Evolutionary conservation across 2,888 invertebrate genomes (phyloP), one percentile per base, ranked within the genome.

Genomic region (Anthrax anthrax): DNA sequence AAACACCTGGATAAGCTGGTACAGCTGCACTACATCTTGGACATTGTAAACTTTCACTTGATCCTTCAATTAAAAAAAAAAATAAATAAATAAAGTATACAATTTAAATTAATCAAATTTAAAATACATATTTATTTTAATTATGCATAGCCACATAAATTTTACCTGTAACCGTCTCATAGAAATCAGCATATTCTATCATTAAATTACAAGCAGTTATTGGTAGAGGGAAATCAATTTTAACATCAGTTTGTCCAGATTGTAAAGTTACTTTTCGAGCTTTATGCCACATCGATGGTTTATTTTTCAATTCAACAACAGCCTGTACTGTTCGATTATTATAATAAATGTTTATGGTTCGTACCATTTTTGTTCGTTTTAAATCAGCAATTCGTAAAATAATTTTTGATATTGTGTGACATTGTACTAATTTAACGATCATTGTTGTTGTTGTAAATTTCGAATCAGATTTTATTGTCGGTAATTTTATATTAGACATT

Each of bases 391-490:
- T 88, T 47, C 94, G 81, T 38, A 97, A 76, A 36, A 86, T 86
- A 55, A 97, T 88, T 61, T 91, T 87, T 58, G 91, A 89, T 55
- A 97, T 94, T 56, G 89, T 94, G 65, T 96, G 92, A 61, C 92
- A 92, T 56, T 90, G 90, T 38, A 92, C 82, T 53, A 98, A 72
- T 69, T 97, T 97, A 43, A 96, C 90, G 52, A 97, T 95, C 72
- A 96, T 96, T 1, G 95, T 94, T 12, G 91, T 95, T 2, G 96
- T 95, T 4, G 97, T 97, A 69, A 92, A 98, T 70, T 96, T 92
- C 2, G 94, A 92, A 71, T 97, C 97, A 49, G 85, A 81, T 74
- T 95, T 94, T 50, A 96, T 87, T 0, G 92, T 84, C 1, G 91
- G 88, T 46, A 96, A 70, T 65, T 96, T 96, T 54, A 92, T 88